These are phyloP conservation scores for Prietella phreatophila DNA, from an alignment of 2,113 vertebrate species.

Conservation along the genomic window DNA sequence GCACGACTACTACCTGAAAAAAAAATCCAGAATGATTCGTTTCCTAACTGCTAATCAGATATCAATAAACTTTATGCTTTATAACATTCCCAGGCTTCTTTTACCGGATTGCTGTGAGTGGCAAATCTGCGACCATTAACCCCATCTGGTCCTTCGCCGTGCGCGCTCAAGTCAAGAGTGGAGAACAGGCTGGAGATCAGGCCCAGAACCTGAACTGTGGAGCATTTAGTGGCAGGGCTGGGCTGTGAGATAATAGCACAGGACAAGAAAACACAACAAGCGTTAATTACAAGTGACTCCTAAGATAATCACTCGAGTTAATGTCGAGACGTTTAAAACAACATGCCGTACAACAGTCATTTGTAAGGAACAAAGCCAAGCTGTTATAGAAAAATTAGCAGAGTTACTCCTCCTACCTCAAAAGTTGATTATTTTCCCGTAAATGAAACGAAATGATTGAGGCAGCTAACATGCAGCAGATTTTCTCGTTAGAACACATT, in stretches of 20 bases:
- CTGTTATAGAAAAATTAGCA: not conserved
- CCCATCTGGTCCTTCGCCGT: slow-evolving; percentile 78
- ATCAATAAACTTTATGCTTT: not conserved
- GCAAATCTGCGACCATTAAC: slow-evolving; percentile 72
- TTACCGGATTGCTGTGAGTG: slow-evolving; percentile 83
- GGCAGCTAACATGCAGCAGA: not conserved
- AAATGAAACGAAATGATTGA: not conserved
- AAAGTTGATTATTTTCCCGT: not conserved
- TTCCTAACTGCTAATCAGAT: not conserved
- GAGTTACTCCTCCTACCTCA: too few species aligned
- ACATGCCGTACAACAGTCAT: not conserved
- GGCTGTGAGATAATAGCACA: slow-evolving; percentile 67
- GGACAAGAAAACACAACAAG: not conserved
- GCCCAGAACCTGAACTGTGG: slow-evolving; percentile 90
- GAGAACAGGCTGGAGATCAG: slow-evolving; percentile 93
- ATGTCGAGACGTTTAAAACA: not conserved
- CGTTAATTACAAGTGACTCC: not conserved
- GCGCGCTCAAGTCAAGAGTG: slow-evolving; percentile 86
- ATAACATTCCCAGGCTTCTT: slow-evolving; percentile 47
- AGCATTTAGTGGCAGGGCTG: slow-evolving; percentile 82
- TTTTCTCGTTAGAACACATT: not conserved
- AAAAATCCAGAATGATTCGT: not conserved
- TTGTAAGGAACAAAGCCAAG: not conserved
- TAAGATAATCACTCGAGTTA: not conserved
- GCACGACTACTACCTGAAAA: slow-evolving; percentile 86